Evolutionary conservation across 2,113 vertebrate genomes (phyloP), one percentile per base, ranked within the genome.

Genomic region (Alligator mississippiensis): DNA sequence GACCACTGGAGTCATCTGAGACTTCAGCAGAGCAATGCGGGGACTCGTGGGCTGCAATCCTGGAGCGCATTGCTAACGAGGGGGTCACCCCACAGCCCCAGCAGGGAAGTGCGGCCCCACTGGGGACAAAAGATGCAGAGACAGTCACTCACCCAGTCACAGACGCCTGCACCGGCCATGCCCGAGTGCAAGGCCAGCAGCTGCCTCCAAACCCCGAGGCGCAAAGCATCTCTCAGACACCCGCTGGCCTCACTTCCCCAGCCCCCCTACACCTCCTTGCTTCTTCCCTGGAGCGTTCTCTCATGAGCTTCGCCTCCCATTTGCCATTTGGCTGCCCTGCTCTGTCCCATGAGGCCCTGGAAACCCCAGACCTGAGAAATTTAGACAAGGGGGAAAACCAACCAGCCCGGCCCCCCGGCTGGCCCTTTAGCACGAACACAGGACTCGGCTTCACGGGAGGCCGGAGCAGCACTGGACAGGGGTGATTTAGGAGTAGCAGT

Each of bases 141-240:
- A 27, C 14, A 0, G 76, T 24, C n/a, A 89, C 4, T 1, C 15
- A 38, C 80, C 76, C 66, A 47, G 38, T 22, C 0, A 0, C 83
- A 63, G 24, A 54, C 0, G 1, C 34, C 5, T 21, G 47, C 21
- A 2, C 28, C 18, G 9, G 47, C 47, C 47, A 47, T 9, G 47
- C 47, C 47, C 47, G 7, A 47, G 47, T 47, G 47, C 47, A 47
- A 47, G 47, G 47, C 47, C 38, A 38, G 79, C 76, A 4, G n/a
- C 90, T 89, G 82, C 4, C 0, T 59, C 63, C 79, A 58, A 75
- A 27, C 2, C 17, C 24, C 78, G 22, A 1, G 22, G 25, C 6
- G 55, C 16, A 38, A 38, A 38, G 38, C 22, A 12, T 13, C 80
- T 58, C 1, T 0, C 0, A 0, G 74, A 1, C 2, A 4, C 17